phyloP scores from a whole-genome alignment of 2,113 vertebrate genomes.

The Pedionomus torquatus region DNA sequence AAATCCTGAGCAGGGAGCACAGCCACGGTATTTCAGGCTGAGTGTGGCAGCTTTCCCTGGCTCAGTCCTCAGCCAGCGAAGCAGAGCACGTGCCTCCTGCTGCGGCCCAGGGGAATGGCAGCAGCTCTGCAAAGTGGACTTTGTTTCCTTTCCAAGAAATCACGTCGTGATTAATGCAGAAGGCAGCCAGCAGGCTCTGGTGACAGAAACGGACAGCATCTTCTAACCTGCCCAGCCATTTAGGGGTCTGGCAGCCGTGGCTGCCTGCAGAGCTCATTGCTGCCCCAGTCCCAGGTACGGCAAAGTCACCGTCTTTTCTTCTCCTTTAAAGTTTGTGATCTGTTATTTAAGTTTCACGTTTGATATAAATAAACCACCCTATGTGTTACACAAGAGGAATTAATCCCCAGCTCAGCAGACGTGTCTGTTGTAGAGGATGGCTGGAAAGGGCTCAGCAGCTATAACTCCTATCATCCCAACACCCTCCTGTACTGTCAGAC shows the following conservation, averaged over 20 bases:
- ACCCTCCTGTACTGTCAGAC: background rate
- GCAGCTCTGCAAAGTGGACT: fast-evolving
- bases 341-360: background rate
- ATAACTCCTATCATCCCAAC: background rate
- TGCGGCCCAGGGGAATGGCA: fast-evolving
- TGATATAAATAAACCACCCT: background rate
- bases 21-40: fast-evolving
- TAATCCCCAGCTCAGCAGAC: background rate
- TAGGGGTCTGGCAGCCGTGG: background rate
- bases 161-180: background rate
- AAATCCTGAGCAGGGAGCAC: background rate
- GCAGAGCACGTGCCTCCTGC: background rate
- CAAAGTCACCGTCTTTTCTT: background rate
- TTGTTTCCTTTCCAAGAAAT: background rate
- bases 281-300: background rate
- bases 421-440: background rate
- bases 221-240: background rate
- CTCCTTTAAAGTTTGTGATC: background rate
- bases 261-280: background rate
- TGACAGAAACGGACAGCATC: fast-evolving
- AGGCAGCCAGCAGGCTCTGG: background rate
- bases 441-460: background rate
- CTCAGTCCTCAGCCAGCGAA: background rate
- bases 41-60: fast-evolving
- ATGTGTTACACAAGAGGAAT: background rate